These are phyloP conservation scores for Lepus americanus DNA, from an alignment of 2,113 vertebrate species.

Conservation along the genomic window DNA sequence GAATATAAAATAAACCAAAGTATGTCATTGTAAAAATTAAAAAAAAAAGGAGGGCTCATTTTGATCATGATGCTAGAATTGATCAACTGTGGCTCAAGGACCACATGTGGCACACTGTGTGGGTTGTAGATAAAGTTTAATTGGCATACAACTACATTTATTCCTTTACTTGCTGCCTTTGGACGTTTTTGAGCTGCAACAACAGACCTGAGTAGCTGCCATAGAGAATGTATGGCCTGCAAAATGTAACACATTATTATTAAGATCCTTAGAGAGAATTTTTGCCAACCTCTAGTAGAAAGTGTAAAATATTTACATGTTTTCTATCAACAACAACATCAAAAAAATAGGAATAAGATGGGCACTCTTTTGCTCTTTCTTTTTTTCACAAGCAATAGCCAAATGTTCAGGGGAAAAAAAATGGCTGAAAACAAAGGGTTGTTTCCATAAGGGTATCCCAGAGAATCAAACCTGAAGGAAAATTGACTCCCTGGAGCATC, in stretches of 20 bases:
- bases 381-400: not conserved
- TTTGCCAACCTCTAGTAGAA: not conserved
- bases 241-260: not conserved
- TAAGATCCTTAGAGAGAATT: not conserved
- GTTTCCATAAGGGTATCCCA: not conserved
- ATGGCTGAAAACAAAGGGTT: not conserved
- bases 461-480: not conserved
- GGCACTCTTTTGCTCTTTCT: not conserved
- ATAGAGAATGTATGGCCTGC: not conserved
- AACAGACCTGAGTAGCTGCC: not conserved
- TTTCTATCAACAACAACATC: not conserved
- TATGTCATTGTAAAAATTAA: too few relatives aligned
- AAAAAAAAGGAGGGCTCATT: not conserved
- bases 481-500: not conserved
- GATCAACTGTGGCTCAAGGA: not conserved
- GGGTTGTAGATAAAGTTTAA: constrained; percentile 70
- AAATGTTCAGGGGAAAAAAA: not conserved
- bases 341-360: not conserved
- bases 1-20: too few relatives aligned
- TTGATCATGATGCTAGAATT: not conserved
- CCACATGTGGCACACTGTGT: not conserved
- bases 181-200: not conserved
- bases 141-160: not conserved
- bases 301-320: constrained; percentile 8
- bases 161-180: not conserved